These are phyloP conservation scores for Symphodus melops DNA, from an alignment of 2,113 vertebrate species.

Conservation along the genomic window DNA sequence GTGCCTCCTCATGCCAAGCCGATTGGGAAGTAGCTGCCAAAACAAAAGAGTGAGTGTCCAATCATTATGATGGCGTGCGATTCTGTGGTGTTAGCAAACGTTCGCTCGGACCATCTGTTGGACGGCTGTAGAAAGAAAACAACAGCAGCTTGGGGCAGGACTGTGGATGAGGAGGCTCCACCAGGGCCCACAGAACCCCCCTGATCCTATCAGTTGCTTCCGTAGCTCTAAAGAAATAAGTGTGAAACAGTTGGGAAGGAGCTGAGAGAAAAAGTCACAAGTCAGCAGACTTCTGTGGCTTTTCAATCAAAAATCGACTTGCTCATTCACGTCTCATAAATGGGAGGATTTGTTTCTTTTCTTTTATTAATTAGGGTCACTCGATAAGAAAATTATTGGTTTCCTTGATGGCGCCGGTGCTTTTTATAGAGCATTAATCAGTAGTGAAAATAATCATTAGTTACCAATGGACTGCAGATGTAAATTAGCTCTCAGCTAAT, in stretches of 20 bases:
- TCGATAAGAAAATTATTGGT: too few species aligned
- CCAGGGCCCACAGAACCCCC: constrained; percentile 20
- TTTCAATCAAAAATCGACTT: neutral
- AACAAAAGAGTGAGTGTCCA: constrained; percentile 72
- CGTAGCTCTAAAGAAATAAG: constrained; percentile 33
- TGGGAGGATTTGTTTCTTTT: too few species aligned
- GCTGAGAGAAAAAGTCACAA: neutral
- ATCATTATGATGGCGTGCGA: constrained; percentile 63
- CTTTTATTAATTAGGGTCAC: too few species aligned
- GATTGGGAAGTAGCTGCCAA: constrained; percentile 74
- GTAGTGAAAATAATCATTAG: too few species aligned
- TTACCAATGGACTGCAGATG: too few species aligned
- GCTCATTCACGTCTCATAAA: too few species aligned
- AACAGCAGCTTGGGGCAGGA: constrained; percentile 60
- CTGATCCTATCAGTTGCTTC: constrained; percentile 30
- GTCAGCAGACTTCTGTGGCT: neutral
- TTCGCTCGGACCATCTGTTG: constrained; percentile 67
- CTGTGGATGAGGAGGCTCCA: constrained; percentile 32
- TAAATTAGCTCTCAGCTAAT: too few species aligned
- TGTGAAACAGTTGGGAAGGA: neutral
- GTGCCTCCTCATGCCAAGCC: constrained; percentile 67
- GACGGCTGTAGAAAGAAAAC: constrained; percentile 65
- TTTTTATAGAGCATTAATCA: too few species aligned
- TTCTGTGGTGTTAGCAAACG: constrained; percentile 66
- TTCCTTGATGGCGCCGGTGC: too few species aligned